These are phyloP conservation scores for Seira ritae DNA, from an alignment of 2,888 invertebrate species.

Conservation along the genomic window DNA sequence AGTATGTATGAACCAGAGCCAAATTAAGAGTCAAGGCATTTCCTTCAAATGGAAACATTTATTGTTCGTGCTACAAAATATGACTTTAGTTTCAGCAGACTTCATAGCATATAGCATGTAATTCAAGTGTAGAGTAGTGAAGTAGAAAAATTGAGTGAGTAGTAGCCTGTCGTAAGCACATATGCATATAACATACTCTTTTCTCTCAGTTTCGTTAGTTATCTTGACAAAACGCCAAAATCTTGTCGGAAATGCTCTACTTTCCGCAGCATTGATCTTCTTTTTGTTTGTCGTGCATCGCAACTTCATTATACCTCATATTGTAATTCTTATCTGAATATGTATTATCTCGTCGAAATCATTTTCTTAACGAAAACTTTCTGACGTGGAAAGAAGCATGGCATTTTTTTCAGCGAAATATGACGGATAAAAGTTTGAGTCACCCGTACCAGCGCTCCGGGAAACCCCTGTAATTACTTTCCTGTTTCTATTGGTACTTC, in stretches of 20 bases:
- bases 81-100: not conserved
- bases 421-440: too few species aligned
- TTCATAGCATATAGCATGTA: not conserved
- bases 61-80: not conserved
- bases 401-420: too few species aligned
- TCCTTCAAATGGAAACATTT: not conserved
- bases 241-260: conserved; percentile 46
- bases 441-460: too few species aligned
- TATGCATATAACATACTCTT: not conserved
- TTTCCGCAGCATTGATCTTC: conserved; percentile 26
- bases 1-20: not conserved
- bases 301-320: not conserved
- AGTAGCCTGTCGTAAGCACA: not conserved
- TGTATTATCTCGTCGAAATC: not conserved
- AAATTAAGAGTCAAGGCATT: not conserved
- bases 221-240: conserved; percentile 38
- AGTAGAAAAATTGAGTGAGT: conserved; percentile 21
- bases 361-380: too few species aligned
- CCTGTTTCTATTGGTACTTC: too few species aligned
- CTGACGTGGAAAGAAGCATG: too few species aligned
- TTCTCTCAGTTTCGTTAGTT: not conserved
- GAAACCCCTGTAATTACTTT: too few species aligned
- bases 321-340: not conserved
- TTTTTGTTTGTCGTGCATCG: not conserved
- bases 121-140: conserved; percentile 4